These are phyloP conservation scores for Tympanuchus pallidicinctus DNA, from an alignment of 2,113 vertebrate species.

Conservation along the genomic window DNA sequence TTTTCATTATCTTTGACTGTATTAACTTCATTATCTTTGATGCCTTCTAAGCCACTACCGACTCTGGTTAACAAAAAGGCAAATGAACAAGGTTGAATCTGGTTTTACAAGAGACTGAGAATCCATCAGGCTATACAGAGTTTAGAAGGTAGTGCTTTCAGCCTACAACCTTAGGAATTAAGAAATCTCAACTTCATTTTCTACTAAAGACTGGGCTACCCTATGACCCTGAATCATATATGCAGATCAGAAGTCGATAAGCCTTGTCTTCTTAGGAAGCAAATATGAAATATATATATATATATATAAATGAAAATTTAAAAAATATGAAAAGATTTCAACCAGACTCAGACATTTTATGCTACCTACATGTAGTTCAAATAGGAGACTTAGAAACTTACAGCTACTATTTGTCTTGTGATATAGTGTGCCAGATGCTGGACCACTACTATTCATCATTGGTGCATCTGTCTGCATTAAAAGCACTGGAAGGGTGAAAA, in stretches of 20 bases:
- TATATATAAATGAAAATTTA: background rate
- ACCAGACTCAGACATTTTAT: background rate
- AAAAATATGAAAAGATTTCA: background rate
- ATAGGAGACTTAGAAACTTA: background rate
- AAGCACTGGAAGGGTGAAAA: background rate
- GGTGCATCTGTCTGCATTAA: background rate
- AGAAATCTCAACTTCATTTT: background rate
- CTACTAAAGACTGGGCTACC: background rate
- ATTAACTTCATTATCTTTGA: background rate
- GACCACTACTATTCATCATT: background rate
- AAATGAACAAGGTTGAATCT: background rate
- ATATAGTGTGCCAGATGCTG: background rate
- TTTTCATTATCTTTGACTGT: background rate
- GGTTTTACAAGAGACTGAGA: background rate
- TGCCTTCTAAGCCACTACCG: background rate
- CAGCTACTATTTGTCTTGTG: background rate
- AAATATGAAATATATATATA: background rate
- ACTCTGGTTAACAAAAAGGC: background rate
- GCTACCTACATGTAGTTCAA: background rate
- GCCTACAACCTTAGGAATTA: background rate
- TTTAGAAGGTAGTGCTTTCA: background rate
- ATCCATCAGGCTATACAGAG: background rate
- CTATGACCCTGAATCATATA: background rate
- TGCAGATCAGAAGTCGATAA: background rate
- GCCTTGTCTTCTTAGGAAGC: background rate